Base-by-base conservation (phyloP, 2,113 vertebrate genomes). In the Microtus richardsoni region DNA sequence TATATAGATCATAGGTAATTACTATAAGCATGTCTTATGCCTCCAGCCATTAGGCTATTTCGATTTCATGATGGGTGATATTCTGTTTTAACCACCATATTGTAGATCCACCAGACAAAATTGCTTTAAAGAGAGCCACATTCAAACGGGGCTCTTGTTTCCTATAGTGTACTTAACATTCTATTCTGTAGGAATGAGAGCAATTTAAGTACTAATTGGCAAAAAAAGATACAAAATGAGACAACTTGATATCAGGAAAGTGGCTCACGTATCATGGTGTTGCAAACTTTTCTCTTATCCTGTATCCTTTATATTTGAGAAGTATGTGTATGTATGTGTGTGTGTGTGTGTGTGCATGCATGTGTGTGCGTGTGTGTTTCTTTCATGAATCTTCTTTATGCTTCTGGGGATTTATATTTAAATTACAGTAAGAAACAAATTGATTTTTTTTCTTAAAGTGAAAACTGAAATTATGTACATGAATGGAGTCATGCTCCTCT, bases 401-500 rank as follows among this genome's bases (percentile, higher is more conserved):
- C 26, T 84, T 47, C 80, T 41, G 4, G 2, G 21, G 5, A 8
- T 52, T 92, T 96, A 66, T 49, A 24, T 88, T 91, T 82, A 95
- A 97, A 95, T 87, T 66, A 91, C 85, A 92, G 90, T 77, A 36
- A 1, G 17, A 41, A 39, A 33, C 3, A 77, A 88, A 28, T 54
- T 13, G 30, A 91, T 58, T 44, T n/a, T 28, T 36, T 33, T 68
- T 33, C 49, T 64, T 4, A 49, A 78, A 30, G 30, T 92, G 68
- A 89, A 85, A 95, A 66, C 44, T 68, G 71, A 58, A 89, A 91
- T 85, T 95, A 91, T 92, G 54, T 71, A 79, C 17, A 64, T 26
- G 70, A 95, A 92, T 83, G 64, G 95, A 36, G 73, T 74, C 90
- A 86, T 28, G 30, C 26, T 70, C 95, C 80, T 95, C 74, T 83